Base-by-base conservation (phyloP, 1,140 invertebrate species). In the Chelonus insularis region DNA sequence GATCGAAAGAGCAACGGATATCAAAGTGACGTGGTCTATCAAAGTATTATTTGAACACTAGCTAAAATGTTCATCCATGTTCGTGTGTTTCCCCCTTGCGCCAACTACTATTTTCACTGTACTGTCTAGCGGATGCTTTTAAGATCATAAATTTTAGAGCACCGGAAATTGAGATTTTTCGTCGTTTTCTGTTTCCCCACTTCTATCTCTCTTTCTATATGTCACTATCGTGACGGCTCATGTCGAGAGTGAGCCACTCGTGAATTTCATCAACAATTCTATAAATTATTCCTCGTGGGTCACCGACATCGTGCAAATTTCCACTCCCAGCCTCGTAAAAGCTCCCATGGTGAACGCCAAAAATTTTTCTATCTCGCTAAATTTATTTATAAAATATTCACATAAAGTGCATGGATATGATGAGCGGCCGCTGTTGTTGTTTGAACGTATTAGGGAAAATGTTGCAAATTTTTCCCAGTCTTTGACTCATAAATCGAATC, bases 281-380 rank as follows among this genome's bases (percentile, higher is more conserved):
- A 54, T 60, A 60, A 60, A 54, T 60, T 45, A 60, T 60, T 51
- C 39, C 32, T 60, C 14, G 18, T 32, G 47, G 48, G 57, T 60
- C 57, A 60, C 57, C 58, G 48, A 60, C 50, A 51, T 60, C 37
- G 45, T 54, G 16, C 36, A 23, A 29, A 54, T 54, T 45, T 52
- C 48, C 21, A 4, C 16, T 7, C 12, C 14, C 23, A 60, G 37
- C 12, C 36, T 52, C 20, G 18, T 37, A 37, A 39, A 55, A 39
- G 34, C 34, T 29, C 32, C 52, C 9, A 20, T 4, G 45, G 23
- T 18, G 21, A 18, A 25, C 29, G 9, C 25, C 41, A 12, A 57
- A 57, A 45, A 23, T 12, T 48, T 55, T 55, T 37, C 34, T 23
- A 36, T 48, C 32, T 51, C 32, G 7, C 18, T 34, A 20, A n/a